These are phyloP conservation scores for Phyllostomus hastatus DNA, from an alignment of 2,113 vertebrate species.

Conservation along the genomic window DNA sequence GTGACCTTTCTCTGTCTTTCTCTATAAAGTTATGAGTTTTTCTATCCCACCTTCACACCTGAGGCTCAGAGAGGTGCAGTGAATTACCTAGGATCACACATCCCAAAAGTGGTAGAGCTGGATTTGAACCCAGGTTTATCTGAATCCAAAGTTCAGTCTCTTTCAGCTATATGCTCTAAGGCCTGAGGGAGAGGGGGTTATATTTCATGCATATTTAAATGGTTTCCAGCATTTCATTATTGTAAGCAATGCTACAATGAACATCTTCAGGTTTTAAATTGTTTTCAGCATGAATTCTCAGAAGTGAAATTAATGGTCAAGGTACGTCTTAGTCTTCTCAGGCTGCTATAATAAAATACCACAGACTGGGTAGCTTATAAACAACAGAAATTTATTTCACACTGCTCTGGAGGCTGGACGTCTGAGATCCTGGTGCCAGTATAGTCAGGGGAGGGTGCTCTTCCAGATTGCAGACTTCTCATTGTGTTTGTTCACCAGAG, in stretches of 20 bases:
- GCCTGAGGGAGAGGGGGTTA: not conserved
- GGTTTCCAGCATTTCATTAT: not conserved
- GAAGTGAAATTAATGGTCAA: not conserved
- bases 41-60: not conserved
- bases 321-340: not conserved
- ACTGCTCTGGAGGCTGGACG: not conserved
- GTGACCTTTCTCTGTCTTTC: not conserved
- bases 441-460: not conserved
- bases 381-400: not conserved
- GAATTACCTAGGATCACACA: not conserved
- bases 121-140: not conserved
- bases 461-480: not conserved
- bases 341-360: not conserved
- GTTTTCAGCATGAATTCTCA: not conserved
- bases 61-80: not conserved
- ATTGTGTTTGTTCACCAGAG: not conserved
- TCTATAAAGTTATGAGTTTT: not conserved
- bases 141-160: not conserved
- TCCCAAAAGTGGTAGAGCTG: not conserved
- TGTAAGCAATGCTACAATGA: not conserved
- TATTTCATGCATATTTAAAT: not conserved
- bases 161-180: not conserved
- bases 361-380: not conserved
- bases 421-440: not conserved
- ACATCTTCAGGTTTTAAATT: not conserved